Conservation (phyloP, 92 coral and sea anemone genomes). For the Phenganax stokvisi region DNA sequence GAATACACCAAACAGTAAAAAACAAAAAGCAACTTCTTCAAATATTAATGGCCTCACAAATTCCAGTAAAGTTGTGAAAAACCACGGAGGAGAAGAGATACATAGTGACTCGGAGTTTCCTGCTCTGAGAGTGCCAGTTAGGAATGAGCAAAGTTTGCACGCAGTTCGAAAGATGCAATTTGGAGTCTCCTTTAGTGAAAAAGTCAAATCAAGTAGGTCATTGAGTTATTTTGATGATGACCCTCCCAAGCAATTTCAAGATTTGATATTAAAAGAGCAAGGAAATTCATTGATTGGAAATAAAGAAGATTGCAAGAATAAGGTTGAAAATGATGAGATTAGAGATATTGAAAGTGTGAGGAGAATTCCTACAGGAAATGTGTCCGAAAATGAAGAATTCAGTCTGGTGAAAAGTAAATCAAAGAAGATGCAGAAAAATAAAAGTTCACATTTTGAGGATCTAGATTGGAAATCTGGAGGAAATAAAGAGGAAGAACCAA, state of each 20-base stretch:
- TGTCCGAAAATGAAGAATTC: neutral
- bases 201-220: neutral
- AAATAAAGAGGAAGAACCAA: neutral
- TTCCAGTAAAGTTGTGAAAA: neutral
- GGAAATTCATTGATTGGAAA: neutral
- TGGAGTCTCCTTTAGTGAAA: constrained; percentile 19
- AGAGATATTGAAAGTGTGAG: neutral
- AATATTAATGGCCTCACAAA: neutral
- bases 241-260: neutral
- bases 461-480: neutral
- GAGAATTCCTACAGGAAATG: no score
- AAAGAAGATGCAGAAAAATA: neutral
- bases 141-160: neutral
- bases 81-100: no score
- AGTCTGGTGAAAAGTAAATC: neutral
- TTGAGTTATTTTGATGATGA: constrained; percentile 2
- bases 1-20: neutral
- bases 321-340: neutral
- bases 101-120: constrained; percentile 18
- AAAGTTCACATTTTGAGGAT: no score
- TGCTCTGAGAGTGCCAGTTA: neutral
- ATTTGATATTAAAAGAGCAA: neutral
- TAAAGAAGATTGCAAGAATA: neutral
- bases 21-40: neutral
- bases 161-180: neutral